phyloP scores from a whole-genome alignment of 2,113 vertebrate species.

The Rhadina sibilatrix region DNA sequence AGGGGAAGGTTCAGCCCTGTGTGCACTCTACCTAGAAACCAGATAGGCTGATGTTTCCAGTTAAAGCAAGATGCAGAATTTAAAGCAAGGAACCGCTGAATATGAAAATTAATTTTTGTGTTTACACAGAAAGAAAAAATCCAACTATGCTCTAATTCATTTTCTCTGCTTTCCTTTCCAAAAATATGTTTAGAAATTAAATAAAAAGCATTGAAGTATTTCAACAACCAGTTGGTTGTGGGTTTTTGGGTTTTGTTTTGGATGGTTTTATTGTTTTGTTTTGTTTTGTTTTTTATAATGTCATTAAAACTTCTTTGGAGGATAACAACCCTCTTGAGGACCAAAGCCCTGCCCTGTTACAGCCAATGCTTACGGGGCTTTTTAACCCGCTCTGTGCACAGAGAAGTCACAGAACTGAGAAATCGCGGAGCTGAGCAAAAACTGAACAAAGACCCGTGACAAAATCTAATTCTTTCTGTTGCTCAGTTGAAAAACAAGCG shows the following conservation, averaged over 20 bases:
- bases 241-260: neutral
- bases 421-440: neutral
- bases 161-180: conserved; percentile 26
- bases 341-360: neutral
- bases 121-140: conserved; percentile 31
- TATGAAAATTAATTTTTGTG: conserved; percentile 24
- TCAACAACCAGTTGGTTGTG: neutral
- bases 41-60: conserved; percentile 37
- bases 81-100: conserved; percentile 16
- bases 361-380: neutral
- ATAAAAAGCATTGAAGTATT: conserved; percentile 17
- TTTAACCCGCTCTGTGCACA: conserved; percentile 16
- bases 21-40: conserved; percentile 17
- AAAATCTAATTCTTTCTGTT: neutral
- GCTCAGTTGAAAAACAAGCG: neutral
- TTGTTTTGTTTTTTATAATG: neutral
- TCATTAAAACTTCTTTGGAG: conserved; percentile 13
- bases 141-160: neutral
- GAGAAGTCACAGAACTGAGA: neutral
- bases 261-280: neutral
- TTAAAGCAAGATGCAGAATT: conserved; percentile 37
- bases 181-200: conserved; percentile 52
- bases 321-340: neutral
- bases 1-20: conserved; percentile 8
- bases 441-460: neutral